Evolutionary conservation across 2,113 vertebrate genomes (phyloP), one percentile per base, ranked within the genome.

Genomic region (Gavia stellata): DNA sequence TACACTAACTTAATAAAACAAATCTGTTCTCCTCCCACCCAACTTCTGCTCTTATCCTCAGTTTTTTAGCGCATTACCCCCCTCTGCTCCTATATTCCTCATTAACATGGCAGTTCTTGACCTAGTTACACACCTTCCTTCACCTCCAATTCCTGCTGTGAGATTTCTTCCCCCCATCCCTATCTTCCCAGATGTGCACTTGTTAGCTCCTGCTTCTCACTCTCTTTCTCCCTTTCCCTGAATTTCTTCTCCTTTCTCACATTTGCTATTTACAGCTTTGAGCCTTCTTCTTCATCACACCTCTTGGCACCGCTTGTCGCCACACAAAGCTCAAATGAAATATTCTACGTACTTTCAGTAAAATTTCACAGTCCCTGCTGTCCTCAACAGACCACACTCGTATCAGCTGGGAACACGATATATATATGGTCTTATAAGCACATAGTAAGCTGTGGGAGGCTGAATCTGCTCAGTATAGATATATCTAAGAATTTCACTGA

Each of bases 21-120:
- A 96, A 96, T 96, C 92, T 97, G 96, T 93, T 96, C 62, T 96
- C 81, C 94, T 96, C 93, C 96, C 61, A 97, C 96, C 78, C 81
- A 97, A 44, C 92, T 88, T 94, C 93, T 97, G 94, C 49, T 96
- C 68, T 78, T 81, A 55, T 33, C 40, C 61, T 90, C 47, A 38
- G 17, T 45, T 93, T 92, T 28, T 67, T 50, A 91, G 77, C 86
- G 86, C 2, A 3, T 62, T 73, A 38, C 65, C 95, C 36, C 59
- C 94, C 38, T 92, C 83, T 81, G 20, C 73, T 94, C 89, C 61
- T 84, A 29, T 59, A 77, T 71, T 79, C 59, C 52, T 66, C 47
- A 67, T 53, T 82, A 92, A 65, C 28, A 52, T 33, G 40, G 63
- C 78, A 86, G 66, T 61, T 93, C 74, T 83, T 80, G 70, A 87